Base-by-base conservation (phyloP, 2,888 invertebrate genomes). In the Thera obeliscata region DNA sequence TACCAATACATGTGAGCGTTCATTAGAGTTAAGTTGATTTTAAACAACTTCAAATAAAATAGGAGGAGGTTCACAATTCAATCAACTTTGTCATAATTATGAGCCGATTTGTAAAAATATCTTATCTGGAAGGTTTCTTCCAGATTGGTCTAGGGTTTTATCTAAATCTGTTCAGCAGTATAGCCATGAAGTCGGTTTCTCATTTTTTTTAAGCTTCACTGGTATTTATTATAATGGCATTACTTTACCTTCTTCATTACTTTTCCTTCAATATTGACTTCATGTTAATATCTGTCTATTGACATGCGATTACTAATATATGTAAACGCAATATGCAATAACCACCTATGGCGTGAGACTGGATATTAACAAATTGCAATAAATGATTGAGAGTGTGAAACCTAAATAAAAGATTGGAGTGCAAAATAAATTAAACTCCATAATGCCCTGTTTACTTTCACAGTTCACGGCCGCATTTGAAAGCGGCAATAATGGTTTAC, bases 371-470 rank as follows among this genome's bases (percentile, higher is more conserved):
- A 73, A 73, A 35, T 56, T 56, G 56, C 33, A 70, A 76, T 43
- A 43, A 57, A 72, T 74, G 68, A 60, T 50, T 49, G 43, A 60
- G 43, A 60, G 56, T 64, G 67, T 67, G 66, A 74, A 73, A 70
- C 66, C 69, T 67, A 75, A 80, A 77, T 77, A 81, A 80, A 79
- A 81, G 70, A 81, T 79, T 77, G 69, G 68, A 72, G 74, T 75
- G 70, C 79, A 78, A 82, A 81, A 81, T 81, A 80, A 85, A 81
- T 82, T 81, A 83, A 76, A 81, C 66, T 76, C 75, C 74, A 77
- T 81, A 83, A 81, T 83, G 79, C 78, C 77, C 82, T 81, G 89
- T 89, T 89, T 87, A 89, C 87, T 87, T 86, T 83, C 83, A 81
- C 85, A 82, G 88, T 89, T 89, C 88, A 90, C 82, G 89, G 88